These are phyloP conservation scores for Peromyscus aztecus DNA, from an alignment of 2,797 vertebrate species.

Conservation along the genomic window DNA sequence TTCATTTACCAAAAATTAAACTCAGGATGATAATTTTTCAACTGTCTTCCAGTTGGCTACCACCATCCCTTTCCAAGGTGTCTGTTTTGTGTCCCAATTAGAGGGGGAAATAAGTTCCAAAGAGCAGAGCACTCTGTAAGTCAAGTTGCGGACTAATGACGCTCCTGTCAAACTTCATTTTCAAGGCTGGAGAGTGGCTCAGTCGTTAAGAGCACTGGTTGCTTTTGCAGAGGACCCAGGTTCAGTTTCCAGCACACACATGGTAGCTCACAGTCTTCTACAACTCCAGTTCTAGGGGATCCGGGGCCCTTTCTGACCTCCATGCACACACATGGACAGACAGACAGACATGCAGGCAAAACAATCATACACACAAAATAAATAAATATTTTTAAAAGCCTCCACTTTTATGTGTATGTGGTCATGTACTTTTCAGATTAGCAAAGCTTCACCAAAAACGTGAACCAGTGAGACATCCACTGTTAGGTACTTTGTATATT, in stretches of 20 bases:
- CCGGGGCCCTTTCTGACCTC: neutral
- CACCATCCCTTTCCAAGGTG: neutral
- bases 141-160: neutral
- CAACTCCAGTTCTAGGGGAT: neutral
- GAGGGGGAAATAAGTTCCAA: neutral
- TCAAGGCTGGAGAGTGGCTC: neutral
- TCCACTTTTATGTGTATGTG: neutral
- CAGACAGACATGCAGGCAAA: neutral
- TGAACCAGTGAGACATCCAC: neutral
- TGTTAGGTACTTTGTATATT: neutral
- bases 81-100: neutral
- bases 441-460: neutral
- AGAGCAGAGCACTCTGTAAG: conserved; percentile 1
- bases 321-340: neutral
- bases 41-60: conserved; percentile 25
- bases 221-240: neutral
- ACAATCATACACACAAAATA: neutral
- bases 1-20: conserved; percentile 42
- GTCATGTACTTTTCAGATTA: neutral
- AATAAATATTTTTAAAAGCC: neutral
- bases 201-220: no score
- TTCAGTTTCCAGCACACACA: neutral
- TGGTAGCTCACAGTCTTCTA: no score
- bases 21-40: neutral
- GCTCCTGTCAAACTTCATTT: conserved; percentile 11